phyloP scores from a whole-genome alignment of 1,140 invertebrate species.

The Pinna nobilis region DNA sequence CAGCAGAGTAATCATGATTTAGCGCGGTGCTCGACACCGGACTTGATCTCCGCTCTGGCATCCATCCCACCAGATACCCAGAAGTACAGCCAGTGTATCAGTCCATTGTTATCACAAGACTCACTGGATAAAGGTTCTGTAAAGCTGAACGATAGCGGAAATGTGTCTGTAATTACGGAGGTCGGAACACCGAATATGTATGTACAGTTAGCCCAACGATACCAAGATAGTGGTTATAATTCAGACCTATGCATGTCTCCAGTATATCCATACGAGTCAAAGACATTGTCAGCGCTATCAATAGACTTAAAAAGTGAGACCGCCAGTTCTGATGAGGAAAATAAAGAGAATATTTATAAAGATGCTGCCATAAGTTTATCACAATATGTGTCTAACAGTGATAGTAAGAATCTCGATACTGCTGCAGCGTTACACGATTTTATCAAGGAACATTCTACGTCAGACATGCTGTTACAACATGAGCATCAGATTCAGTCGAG shows the following conservation, averaged over 20 bases:
- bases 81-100: slow-evolving; percentile 1
- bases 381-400: slow-evolving; percentile 1
- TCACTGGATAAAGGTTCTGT: background rate
- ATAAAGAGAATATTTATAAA: slow-evolving; percentile 18
- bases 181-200: slow-evolving; percentile 14
- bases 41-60: slow-evolving; percentile 44
- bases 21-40: slow-evolving; percentile 55
- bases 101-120: slow-evolving; percentile 14
- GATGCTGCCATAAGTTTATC: background rate
- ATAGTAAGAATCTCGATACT: no score
- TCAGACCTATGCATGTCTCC: slow-evolving; percentile 51
- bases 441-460: background rate
- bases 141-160: background rate
- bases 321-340: slow-evolving; percentile 38
- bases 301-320: background rate
- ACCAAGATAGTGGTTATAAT: slow-evolving; percentile 57
- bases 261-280: slow-evolving; percentile 43
- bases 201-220: slow-evolving; percentile 24
- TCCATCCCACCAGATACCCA: slow-evolving; percentile 26
- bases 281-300: background rate
- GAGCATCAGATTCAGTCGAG: background rate
- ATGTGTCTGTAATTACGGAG: slow-evolving; percentile 5
- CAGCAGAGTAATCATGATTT: slow-evolving; percentile 27
- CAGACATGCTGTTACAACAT: background rate
- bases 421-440: slow-evolving; percentile 39